Evolutionary conservation across 1,140 invertebrate species (phyloP), one percentile per base, ranked within the genome.

Genomic region (Saxidomus purpurata): DNA sequence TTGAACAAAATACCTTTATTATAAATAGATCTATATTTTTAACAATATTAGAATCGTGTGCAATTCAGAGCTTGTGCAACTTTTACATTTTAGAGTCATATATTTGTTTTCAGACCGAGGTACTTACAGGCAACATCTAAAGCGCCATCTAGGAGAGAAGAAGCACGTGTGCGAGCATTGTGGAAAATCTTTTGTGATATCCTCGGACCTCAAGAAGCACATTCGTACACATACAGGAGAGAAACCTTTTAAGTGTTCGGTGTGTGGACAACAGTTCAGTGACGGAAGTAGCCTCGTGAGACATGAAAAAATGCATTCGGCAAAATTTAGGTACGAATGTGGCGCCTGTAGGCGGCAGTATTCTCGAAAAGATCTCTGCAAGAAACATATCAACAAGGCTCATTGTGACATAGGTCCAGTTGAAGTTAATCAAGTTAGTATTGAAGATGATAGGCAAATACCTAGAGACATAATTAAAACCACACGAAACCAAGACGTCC

Each of bases 201-300:
- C 63, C n/a, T 74, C 79, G 22, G 87, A 89, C 47, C 67, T 89
- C 38, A 76, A 83, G 49, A 89, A 74, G 34, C 87, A 89, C 49
- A 74, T 89, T 22, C 79, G 87, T 1, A 83, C 55, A 28, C 87
- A 89, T 59, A 89, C 87, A 8, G 87, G 87, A 4, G 87, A 89
- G 36, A 74, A 84, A 22, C 79, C 87, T 22, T 89, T 47, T 34
- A 52, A 19, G 3, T 89, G 87, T 77, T 52, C 34, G 0, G 8
- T 28, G 0, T 89, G 87, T 47, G 55, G 55, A 34, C 43, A 36
- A 34, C 82, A 40, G 22, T 89, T 83, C n/a, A 83, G 55, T 13
- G 86, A 88, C 38, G 61, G 86, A n/a, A 88, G 86, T 40, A 61
- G 74, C 38, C 52, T 55, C 31, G 40, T 47, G 1, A 19, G 86